Base-by-base conservation (phyloP, 2,888 invertebrate genomes). In the Thumatha senex region DNA sequence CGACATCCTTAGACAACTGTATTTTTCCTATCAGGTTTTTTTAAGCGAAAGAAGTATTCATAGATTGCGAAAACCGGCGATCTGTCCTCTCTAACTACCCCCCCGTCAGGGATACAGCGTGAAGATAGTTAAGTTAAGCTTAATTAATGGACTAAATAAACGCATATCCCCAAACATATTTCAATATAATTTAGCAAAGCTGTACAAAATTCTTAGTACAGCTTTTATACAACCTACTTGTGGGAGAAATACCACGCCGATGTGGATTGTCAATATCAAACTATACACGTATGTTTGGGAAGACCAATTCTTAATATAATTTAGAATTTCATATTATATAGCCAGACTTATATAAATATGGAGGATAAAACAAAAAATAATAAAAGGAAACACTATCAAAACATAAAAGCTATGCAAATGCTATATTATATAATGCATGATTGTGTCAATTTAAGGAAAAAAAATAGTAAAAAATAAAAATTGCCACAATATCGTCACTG, bases 401-500 rank as follows among this genome's bases (percentile, higher is more conserved):
- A 41, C 8, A 41, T 15, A 15, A 41, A 33, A 11, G 3, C n/a
- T 31, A 33, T 33, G 1, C 7, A n/a, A 15, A 36, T 14, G 36
- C 14, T 35, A 9, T n/a, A n/a, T n/a, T n/a, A n/a, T n/a, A n/a
- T n/a, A 36, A 36, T 24, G 5, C 9, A 36, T 9, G 15, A 10
- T 10, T 14, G 36, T 9, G 15, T 36, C 10, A 11, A 0, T 36
- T 0, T 13, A 36, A 14, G 31, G 7, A 14, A 10, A 0, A 29
- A 10, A 29, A 1, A 13, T n/a, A 38, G 4, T 33, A 33, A n/a
- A n/a, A n/a, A n/a, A n/a, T n/a, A n/a, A n/a, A n/a, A 31, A 11
- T 12, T 5, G 8, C n/a, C 12, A 50, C 51, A 59, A 59, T 52
- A 51, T 44, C 54, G 61, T 60, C 54, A 39, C 53, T 52, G n/a